Percentiles rank a stretch among this genome's conserved stretches.
Conservation (phyloP, 2,113 vertebrate genomes). For the Climacteris rufus region DNA sequence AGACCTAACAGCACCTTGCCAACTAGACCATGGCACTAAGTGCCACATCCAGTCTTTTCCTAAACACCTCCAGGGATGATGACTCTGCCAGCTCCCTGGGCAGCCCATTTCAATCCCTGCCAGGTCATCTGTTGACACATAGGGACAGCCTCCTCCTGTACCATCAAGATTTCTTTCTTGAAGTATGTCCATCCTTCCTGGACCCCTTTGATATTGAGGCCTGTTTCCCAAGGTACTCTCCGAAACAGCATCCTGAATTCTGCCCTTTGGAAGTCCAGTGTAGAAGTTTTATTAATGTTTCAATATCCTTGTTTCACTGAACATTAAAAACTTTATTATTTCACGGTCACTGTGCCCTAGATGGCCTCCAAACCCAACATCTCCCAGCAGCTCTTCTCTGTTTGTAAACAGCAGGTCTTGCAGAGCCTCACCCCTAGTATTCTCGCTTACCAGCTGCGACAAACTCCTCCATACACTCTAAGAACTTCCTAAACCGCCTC, state of each 20-base stretch:
- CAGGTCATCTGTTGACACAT: neutral
- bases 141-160: neutral
- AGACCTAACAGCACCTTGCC: neutral
- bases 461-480: no score
- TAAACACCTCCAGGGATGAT: neutral
- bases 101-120: neutral
- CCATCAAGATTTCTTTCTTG: neutral
- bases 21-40: neutral
- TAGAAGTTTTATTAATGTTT: neutral
- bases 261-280: neutral
- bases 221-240: neutral
- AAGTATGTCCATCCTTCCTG: neutral
- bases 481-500: neutral
- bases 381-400: neutral
- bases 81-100: neutral
- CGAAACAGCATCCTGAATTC: neutral
- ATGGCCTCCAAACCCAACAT: fast-evolving
- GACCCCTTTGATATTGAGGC: neutral
- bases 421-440: neutral
- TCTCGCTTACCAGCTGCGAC: neutral
- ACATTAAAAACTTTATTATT: neutral
- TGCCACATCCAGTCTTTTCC: neutral
- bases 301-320: neutral
- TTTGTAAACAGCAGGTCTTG: neutral
- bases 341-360: neutral